Evolutionary conservation across 2,888 invertebrate genomes (phyloP).

Genomic region (Pardosa pseudoannulata): DNA sequence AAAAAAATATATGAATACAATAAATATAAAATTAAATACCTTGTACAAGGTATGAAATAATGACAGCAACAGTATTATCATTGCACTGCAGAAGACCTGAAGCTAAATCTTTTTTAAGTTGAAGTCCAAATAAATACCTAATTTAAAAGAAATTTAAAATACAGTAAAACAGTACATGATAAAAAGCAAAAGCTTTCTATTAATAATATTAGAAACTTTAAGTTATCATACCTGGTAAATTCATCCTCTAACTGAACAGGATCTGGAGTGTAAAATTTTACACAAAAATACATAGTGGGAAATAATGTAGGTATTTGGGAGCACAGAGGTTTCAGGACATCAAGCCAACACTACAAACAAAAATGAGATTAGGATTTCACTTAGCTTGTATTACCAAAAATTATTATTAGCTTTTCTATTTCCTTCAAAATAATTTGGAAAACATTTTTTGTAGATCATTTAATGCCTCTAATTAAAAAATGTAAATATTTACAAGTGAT

Average conservation of each 20-base stretch:
- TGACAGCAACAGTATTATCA: constrained; percentile 97
- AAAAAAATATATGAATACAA: not conserved
- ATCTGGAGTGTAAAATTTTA: constrained; percentile 99
- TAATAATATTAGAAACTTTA: not conserved
- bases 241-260: constrained; percentile 98
- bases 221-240: constrained; percentile 84
- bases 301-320: constrained; percentile 82
- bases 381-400: too few species aligned
- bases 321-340: constrained; percentile 96
- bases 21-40: constrained; percentile 81
- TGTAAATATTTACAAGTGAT: too few species aligned
- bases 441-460: too few species aligned
- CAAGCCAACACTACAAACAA: constrained; percentile 91
- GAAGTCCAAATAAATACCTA: constrained; percentile 96
- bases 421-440: too few species aligned
- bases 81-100: constrained; percentile 96
- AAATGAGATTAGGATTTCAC: too few species aligned
- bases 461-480: too few species aligned
- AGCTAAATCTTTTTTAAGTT: constrained; percentile 96
- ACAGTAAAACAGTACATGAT: too few species aligned
- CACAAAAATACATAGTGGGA: constrained; percentile 90
- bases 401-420: too few species aligned
- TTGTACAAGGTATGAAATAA: constrained; percentile 99
- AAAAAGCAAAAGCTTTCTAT: not conserved
- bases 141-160: not conserved